These are phyloP conservation scores for Pentalonia nigronervosa DNA, from an alignment of 1,140 invertebrate genomes.

Conservation along the genomic window DNA sequence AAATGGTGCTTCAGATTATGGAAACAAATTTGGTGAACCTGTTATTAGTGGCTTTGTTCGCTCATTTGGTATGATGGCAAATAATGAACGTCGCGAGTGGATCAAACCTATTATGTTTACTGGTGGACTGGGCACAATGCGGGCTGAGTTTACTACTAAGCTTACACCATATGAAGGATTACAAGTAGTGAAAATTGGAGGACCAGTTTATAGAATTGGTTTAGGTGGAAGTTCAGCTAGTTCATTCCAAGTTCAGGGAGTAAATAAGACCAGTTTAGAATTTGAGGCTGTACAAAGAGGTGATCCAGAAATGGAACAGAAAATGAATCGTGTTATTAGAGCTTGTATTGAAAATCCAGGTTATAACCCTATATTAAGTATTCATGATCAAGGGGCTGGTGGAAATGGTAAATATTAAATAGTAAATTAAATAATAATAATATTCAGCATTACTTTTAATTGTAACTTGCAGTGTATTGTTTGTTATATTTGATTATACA, in stretches of 20 bases:
- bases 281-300: slow-evolving; percentile 97
- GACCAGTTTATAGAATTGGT: slow-evolving; percentile 95
- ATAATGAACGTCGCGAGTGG: slow-evolving; percentile 80
- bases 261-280: slow-evolving; percentile 86
- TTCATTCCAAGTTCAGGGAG: slow-evolving; percentile 85
- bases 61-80: slow-evolving; percentile 80
- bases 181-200: slow-evolving; percentile 92
- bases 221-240: slow-evolving; percentile 96
- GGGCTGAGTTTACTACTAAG: slow-evolving; percentile 81
- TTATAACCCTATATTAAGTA: slow-evolving; percentile 90
- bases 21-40: slow-evolving; percentile 98
- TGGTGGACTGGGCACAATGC: slow-evolving; percentile 91
- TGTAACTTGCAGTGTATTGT: background rate
- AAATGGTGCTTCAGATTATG: slow-evolving; percentile 98
- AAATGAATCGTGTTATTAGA: slow-evolving; percentile 90
- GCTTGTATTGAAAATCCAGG: slow-evolving; percentile 85
- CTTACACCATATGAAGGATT: slow-evolving; percentile 76
- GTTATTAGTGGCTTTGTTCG: slow-evolving; percentile 89
- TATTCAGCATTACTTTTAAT: slow-evolving; percentile 26
- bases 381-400: slow-evolving; percentile 96
- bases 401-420: slow-evolving; percentile 79
- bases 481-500: slow-evolving; percentile 24
- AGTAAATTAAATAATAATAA: background rate
- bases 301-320: slow-evolving; percentile 98
- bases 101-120: slow-evolving; percentile 99